These are phyloP conservation scores for Brenthis hecate DNA, from an alignment of 2,888 invertebrate species.

Conservation along the genomic window DNA sequence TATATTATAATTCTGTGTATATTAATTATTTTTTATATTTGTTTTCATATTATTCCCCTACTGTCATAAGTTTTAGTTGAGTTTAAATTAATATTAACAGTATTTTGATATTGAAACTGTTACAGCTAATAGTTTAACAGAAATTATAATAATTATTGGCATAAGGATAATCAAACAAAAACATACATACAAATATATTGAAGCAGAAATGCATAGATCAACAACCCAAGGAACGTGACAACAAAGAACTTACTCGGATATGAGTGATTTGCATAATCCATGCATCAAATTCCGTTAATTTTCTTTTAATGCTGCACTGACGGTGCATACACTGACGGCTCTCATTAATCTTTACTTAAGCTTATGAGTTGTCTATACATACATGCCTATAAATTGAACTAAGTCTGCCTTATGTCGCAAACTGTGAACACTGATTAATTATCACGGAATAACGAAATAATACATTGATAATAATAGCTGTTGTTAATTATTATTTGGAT, in stretches of 20 bases:
- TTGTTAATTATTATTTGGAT: no score
- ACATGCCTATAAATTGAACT: not conserved
- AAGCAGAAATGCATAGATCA: slow-evolving; percentile 17
- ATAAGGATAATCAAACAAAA: not conserved
- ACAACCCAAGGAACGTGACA: slow-evolving; percentile 61
- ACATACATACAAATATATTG: slow-evolving; percentile 1
- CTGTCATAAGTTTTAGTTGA: no score
- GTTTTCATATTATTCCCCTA: no score
- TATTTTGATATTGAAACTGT: no score
- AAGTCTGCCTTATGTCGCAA: not conserved
- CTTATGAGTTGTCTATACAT: slow-evolving; percentile 41
- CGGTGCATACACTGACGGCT: slow-evolving; percentile 49
- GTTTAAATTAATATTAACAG: no score
- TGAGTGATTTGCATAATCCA: slow-evolving; percentile 77
- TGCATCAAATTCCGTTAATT: slow-evolving; percentile 79
- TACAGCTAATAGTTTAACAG: no score
- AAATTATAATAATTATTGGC: not conserved
- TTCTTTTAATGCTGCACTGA: slow-evolving; percentile 72
- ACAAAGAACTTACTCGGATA: slow-evolving; percentile 68
- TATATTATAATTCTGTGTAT: no score
- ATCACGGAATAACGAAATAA: no score
- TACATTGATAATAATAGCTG: no score
- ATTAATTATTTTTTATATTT: no score
- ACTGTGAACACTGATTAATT: no score
- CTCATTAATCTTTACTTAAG: slow-evolving; percentile 36